Conservation (phyloP, 2,888 invertebrate genomes). For the Agrochola lychnidis region DNA sequence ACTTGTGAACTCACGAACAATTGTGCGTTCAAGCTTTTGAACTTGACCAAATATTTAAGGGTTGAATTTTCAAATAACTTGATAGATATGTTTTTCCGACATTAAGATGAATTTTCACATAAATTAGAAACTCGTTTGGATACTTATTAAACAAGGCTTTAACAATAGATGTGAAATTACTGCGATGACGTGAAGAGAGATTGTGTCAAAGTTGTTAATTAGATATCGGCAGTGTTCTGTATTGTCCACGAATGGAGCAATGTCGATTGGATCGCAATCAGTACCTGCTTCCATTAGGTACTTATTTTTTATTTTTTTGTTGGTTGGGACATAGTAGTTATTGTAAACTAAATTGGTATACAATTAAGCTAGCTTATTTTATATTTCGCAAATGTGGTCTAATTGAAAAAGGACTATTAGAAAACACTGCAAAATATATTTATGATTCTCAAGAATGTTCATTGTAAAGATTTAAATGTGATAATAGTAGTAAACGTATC, state of each 20-base stretch:
- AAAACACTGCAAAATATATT: neutral
- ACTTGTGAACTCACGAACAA: too few relatives aligned
- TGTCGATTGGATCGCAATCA: conserved; percentile 38
- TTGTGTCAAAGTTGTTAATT: conserved; percentile 53
- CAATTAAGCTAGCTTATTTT: conserved; percentile 3
- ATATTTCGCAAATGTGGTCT: conserved; percentile 17
- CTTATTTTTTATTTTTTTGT: conserved; percentile 16
- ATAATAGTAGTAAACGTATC: neutral
- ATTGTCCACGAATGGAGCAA: conserved; percentile 50
- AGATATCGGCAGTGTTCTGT: conserved; percentile 38
- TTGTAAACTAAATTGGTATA: conserved; percentile 28
- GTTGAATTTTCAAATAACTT: neutral
- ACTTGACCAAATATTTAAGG: neutral
- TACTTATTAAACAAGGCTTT: conserved; percentile 18
- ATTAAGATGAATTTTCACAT: conserved; percentile 12
- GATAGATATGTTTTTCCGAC: neutral
- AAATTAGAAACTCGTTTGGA: conserved; percentile 39
- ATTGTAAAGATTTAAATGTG: conserved; percentile 7
- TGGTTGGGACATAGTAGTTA: conserved; percentile 36
- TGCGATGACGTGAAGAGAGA: conserved; percentile 36
- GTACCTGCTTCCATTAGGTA: conserved; percentile 30
- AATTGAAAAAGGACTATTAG: neutral
- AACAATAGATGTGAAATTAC: conserved; percentile 60
- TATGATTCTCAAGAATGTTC: neutral
- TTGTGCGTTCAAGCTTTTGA: neutral